Evolutionary conservation across 2,797 vertebrate species (phyloP).

Genomic region (Sebastes wilsoni): DNA sequence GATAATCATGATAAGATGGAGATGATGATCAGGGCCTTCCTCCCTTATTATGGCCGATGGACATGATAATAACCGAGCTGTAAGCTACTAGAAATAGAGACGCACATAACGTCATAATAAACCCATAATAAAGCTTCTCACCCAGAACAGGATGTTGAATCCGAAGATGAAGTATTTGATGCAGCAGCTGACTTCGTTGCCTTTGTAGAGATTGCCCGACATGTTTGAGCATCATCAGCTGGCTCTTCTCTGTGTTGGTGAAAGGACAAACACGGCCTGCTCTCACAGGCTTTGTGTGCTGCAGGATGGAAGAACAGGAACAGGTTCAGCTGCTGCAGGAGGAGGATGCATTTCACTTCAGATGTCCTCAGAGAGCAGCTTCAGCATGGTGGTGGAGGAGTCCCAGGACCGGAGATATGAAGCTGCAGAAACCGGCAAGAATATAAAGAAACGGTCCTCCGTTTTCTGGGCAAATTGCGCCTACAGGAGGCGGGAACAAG

Average conservation of each 20-base stretch:
- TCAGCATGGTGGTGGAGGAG: not conserved
- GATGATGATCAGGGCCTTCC: constrained; percentile 17
- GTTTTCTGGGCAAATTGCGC: not conserved
- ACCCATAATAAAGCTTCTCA: constrained; percentile 73
- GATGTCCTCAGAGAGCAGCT: not conserved
- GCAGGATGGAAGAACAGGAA: constrained; percentile 28
- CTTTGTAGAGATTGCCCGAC: constrained; percentile 96
- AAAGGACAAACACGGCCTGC: constrained; percentile 59
- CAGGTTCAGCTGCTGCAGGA: constrained; percentile 62
- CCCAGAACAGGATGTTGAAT: constrained; percentile 99
- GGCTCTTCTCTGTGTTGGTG: constrained; percentile 30
- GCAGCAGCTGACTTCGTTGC: constrained; percentile 99
- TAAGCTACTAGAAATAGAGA: not conserved
- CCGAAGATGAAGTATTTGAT: constrained; percentile 99
- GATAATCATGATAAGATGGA: not conserved
- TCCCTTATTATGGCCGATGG: not conserved
- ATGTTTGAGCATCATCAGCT: constrained; percentile 88
- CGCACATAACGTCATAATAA: not conserved
- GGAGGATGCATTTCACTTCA: constrained; percentile 45
- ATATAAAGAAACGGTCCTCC: not conserved
- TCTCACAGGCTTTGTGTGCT: constrained; percentile 73
- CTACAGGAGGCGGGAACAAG: constrained; percentile 16
- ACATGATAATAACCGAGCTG: not conserved
- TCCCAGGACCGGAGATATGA: fast-evolving
- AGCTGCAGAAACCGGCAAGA: not conserved